Evolutionary conservation across 2,797 vertebrate species (phyloP), one percentile per base, ranked within the genome.

Genomic region (Spizella passerina): DNA sequence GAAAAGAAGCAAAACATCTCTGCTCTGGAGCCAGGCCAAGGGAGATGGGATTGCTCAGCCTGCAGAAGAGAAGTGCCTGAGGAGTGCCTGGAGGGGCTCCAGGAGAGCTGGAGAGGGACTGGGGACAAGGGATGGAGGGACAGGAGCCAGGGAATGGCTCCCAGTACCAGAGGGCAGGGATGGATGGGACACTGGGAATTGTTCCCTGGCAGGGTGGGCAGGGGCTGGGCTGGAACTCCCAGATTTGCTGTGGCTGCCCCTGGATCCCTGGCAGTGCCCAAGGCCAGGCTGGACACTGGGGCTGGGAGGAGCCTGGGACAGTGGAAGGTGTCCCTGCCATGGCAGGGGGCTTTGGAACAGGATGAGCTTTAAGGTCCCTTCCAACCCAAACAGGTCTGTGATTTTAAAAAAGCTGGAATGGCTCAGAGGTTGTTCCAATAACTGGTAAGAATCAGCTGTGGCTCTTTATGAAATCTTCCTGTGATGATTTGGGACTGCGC

Each of bases 231-330:
- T 68, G 47, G 21, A 39, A n/a, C 39, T 52, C 2, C 66, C 47
- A 39, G 47, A n/a, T 3, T 3, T 3, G 41, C 41, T 41, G 41
- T 8, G 69, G 41, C 55, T 75, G 21, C 10, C 10, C 34, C 41
- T 72, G 68, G 49, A 61, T 41, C 61, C 41, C 47, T 55, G 47
- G 10, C 0, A 41, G 10, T 36, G 61, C 0, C 43, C 36, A 5
- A 32, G 47, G 47, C 15, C 47, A 49, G 23, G 9, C 0, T 69
- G 63, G 68, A 30, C 0, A 0, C 0, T 27, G 47, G 38, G 17
- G 5, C 4, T 59, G 1, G 52, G 30, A 60, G 22, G 41, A 9
- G 0, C 6, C 30, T 61, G 55, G 63, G n/a, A 0, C 0, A 4
- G 41, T 5, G 41, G 41, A 1, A 75, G 30, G 13, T 43, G 55